Conservation (phyloP, 2,888 invertebrate genomes). For the Ochropleura plecta region DNA sequence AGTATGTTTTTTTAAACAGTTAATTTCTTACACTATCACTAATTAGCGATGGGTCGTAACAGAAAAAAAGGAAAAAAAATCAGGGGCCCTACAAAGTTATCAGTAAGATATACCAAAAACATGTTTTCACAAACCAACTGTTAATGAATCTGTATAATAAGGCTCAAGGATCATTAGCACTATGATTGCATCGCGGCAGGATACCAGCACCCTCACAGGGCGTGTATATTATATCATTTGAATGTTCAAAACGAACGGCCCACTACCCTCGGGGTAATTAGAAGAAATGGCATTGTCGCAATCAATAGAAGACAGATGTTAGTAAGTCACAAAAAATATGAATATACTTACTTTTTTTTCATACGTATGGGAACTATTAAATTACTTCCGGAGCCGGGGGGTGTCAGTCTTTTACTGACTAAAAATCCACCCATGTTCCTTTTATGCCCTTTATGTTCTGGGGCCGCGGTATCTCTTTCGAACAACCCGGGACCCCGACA, state of each 20-base stretch:
- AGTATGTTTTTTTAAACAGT: neutral
- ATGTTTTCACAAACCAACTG: constrained; percentile 10
- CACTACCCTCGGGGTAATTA: constrained; percentile 64
- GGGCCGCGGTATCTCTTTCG: too few relatives aligned
- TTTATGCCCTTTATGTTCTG: too few relatives aligned
- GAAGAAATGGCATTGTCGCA: constrained; percentile 2
- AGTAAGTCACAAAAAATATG: constrained; percentile 6
- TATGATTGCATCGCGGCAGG: constrained; percentile 71
- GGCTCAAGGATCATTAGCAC: constrained; percentile 57
- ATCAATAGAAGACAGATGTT: constrained; percentile 4
- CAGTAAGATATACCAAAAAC: neutral
- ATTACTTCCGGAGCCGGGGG: too few relatives aligned
- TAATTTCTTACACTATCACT: neutral
- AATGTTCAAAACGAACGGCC: constrained; percentile 78
- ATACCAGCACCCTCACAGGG: constrained; percentile 67
- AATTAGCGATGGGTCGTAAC: neutral
- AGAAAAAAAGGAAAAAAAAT: neutral
- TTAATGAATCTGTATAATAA: constrained; percentile 30
- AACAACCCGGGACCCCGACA: too few relatives aligned
- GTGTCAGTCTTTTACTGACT: too few relatives aligned
- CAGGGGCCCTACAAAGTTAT: neutral
- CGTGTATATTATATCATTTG: constrained; percentile 72
- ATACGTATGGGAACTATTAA: too few relatives aligned
- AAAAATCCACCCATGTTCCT: too few relatives aligned
- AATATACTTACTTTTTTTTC: too few relatives aligned